These are phyloP conservation scores for Phylloscopus trochilus DNA, from an alignment of 2,113 vertebrate species.

Conservation along the genomic window DNA sequence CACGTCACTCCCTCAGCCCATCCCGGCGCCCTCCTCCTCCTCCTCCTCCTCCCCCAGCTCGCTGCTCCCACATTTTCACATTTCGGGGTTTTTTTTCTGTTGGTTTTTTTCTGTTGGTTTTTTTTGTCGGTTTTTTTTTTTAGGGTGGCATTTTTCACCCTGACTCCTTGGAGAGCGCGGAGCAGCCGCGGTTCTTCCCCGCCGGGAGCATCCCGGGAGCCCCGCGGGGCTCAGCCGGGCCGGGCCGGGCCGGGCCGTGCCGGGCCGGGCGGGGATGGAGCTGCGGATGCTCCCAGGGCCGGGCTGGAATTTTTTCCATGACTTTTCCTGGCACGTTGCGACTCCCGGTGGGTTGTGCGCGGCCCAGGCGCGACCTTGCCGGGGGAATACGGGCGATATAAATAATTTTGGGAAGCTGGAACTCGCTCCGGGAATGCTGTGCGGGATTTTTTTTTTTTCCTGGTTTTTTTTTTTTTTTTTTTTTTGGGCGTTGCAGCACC, in stretches of 20 bases:
- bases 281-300: background rate
- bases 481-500: background rate
- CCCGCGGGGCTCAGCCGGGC: background rate
- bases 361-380: background rate
- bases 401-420: background rate
- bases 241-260: no score
- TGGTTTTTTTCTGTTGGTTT: background rate
- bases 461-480: background rate
- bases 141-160: background rate
- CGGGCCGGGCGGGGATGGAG: background rate
- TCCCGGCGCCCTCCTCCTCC: background rate
- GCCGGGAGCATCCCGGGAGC: background rate
- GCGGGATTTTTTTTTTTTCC: background rate
- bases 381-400: background rate
- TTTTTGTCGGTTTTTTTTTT: background rate
- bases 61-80: background rate
- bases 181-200: background rate
- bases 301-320: background rate
- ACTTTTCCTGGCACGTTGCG: background rate
- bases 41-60: background rate
- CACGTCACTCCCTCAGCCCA: background rate
- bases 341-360: background rate
- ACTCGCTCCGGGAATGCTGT: background rate
- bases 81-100: background rate
- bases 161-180: rapidly evolving